Base-by-base conservation (phyloP, 2,113 vertebrate genomes). In the Pleuronectes platessa region DNA sequence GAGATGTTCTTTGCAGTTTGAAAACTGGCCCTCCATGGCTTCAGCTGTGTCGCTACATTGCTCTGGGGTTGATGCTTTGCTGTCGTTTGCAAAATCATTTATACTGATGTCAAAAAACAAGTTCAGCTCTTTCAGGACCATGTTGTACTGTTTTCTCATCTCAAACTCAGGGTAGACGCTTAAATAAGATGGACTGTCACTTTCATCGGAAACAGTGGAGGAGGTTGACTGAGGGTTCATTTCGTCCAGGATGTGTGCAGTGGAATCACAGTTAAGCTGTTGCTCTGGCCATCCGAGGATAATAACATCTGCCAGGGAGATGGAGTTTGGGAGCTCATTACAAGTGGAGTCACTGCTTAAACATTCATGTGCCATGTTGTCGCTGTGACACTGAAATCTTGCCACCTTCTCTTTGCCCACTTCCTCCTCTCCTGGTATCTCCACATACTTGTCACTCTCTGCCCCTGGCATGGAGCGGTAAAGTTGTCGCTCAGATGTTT, bases 81-180 rank as follows among this genome's bases (percentile, higher is more conserved):
- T 54, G 60, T 63, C 18, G 1, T 66, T 51, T 21, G 51, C 42
- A 21, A 78, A 71, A 12, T 89, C 85, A 26, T 3, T 68, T 27
- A 15, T 47, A 40, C 93, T 94, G 87, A 96, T 95, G 73, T 95
- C 90, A 79, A 96, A 95, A 92, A 95, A 97, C 82, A 94, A 84
- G 24, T 0, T 81, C 79, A 97, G 92, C 84, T 97, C 96, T 88
- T 95, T 90, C 68, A 97, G 71, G 26, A 98, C 96, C 77, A 92
- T 82, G 92, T 96, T 91, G 68, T 96, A 97, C 75, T 94, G 85
- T 55, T 88, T 90, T 77, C 95, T 96, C 92, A 95, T 91, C 81
- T 95, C 94, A 86, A 95, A 95, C 85, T 93, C 63, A 0, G 81
- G 74, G 55, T 60, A 64, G 68, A 62, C 68, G 65, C 81, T 87